Conservation (phyloP, 2,113 vertebrate species). For the Mobula hypostoma region DNA sequence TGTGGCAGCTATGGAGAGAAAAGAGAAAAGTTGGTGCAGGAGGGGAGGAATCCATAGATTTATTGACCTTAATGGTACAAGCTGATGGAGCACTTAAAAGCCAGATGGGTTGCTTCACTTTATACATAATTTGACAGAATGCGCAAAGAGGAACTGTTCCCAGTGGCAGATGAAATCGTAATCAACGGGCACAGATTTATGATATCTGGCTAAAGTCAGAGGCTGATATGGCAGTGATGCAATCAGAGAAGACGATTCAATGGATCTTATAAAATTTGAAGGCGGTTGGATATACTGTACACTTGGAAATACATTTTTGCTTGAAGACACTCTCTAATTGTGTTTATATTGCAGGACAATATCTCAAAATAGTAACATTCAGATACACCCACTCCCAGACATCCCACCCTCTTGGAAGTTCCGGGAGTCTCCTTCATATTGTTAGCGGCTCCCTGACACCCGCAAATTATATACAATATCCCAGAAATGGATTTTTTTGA, state of each 20-base stretch:
- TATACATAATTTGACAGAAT: neutral
- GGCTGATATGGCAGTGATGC: neutral
- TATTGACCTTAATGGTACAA: neutral
- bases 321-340: neutral
- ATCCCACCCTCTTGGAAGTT: too few relatives aligned
- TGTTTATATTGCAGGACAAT: neutral
- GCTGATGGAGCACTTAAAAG: neutral
- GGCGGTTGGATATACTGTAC: neutral
- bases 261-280: neutral
- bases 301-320: neutral
- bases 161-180: neutral
- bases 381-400: neutral
- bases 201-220: neutral
- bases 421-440: too few relatives aligned
- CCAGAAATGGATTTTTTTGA: too few relatives aligned
- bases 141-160: neutral
- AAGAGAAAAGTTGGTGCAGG: too few relatives aligned
- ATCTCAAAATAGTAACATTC: neutral
- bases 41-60: neutral
- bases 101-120: neutral
- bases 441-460: too few relatives aligned
- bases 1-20: too few relatives aligned
- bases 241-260: neutral
- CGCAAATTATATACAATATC: too few relatives aligned
- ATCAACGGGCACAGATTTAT: neutral